Evolutionary conservation across 2,888 invertebrate species (phyloP), one percentile per base, ranked within the genome.

Genomic region (Griposia aprilina): DNA sequence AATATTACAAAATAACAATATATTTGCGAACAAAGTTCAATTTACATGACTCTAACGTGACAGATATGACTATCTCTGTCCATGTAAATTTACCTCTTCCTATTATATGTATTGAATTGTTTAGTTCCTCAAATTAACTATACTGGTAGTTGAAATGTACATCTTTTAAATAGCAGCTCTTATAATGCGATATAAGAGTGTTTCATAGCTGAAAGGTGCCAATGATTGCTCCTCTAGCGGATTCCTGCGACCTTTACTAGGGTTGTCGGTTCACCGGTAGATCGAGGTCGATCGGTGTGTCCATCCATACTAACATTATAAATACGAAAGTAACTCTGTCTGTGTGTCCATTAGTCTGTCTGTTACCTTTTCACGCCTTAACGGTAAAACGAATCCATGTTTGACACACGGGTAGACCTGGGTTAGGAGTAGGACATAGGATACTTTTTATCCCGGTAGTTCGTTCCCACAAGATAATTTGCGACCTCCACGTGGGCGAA

Each of bases 11-110:
- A 78, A 71, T 75, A 70, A 74, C 59, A 59, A 65, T 26, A 68
- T 76, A 66, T 80, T 76, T 74, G 69, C 65, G 80, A 69, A 70
- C 90, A 83, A 90, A 90, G 90, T 89, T 87, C 87, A 76, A 70
- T 76, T 84, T 70, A 75, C 68, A 69, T 83, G 83, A 68, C 63
- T 78, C 66, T 67, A 74, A 73, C 80, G 79, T 84, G 78, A 78
- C 67, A 65, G 63, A 77, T 81, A 78, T 26, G 63, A 62, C 36
- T 69, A 67, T 69, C 30, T 66, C 55, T 65, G 65, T 63, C 23
- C 20, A 13, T 66, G 4, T 41, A 17, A 48, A 13, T 7, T n/a
- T 50, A 20, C n/a, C 45, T 68, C 50, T 74, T 68, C 23, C 50
- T 57, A 15, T 7, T 81, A 15, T 60, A n/a, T 2, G 30, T 36